A percentile compares a stretch with the other conserved stretches of the same genome.
Evolutionary conservation across 2,888 invertebrate genomes (phyloP).

Genomic region (Disparrhopalites patrizii): DNA sequence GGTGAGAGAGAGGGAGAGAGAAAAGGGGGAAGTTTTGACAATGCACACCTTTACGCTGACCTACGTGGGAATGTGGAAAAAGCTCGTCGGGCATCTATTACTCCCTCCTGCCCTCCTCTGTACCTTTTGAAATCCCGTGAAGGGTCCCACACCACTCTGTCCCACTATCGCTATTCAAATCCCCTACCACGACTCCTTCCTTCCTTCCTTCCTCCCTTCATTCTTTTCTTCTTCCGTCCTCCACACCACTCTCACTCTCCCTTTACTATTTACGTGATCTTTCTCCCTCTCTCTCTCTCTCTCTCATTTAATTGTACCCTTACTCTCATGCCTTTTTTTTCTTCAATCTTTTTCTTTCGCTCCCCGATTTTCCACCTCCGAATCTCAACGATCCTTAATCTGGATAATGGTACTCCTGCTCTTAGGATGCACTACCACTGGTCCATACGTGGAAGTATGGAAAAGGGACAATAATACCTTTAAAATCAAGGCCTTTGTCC

Average conservation of each 20-base stretch:
- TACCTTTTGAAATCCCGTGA: background rate
- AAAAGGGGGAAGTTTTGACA: slow-evolving; percentile 1
- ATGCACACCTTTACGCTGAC: slow-evolving; percentile 23
- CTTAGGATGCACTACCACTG: too few relatives aligned
- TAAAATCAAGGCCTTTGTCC: background rate
- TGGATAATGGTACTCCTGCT: too few relatives aligned
- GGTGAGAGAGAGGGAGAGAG: background rate
- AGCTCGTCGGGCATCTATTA: slow-evolving; percentile 19
- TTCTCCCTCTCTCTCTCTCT: background rate
- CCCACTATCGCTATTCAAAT: background rate
- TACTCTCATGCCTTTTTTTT: background rate
- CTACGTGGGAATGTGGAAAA: slow-evolving; percentile 28
- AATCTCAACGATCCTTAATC: too few relatives aligned
- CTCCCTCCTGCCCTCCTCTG: background rate
- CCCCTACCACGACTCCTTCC: slow-evolving; percentile 1
- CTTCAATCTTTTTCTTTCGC: background rate
- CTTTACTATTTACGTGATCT: background rate
- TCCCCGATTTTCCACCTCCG: background rate
- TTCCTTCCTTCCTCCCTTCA: slow-evolving; percentile 7
- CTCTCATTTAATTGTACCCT: too few relatives aligned
- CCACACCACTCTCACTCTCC: background rate
- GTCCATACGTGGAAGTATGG: too few relatives aligned
- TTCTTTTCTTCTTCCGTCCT: slow-evolving; percentile 1
- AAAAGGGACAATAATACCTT: background rate
- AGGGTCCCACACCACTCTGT: background rate